Base-by-base conservation (phyloP, 2,888 invertebrate genomes). In the Sarcophaga variegata region DNA sequence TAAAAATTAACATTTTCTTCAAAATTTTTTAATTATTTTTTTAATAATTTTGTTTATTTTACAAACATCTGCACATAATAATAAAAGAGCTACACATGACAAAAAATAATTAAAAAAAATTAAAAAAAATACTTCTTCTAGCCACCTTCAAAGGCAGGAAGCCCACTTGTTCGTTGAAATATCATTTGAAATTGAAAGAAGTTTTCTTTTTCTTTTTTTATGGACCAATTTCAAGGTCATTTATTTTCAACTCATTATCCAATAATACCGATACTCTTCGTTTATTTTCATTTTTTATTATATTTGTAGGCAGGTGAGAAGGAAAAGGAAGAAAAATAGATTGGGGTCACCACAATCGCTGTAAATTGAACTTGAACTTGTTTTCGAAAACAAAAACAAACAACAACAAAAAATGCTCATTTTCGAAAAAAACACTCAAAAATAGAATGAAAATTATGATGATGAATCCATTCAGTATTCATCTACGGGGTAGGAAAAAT, bases 311-410 rank as follows among this genome's bases (percentile, higher is more conserved):
- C 54, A 54, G 54, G 54, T 37, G 14, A 4, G 14, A 54, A 14
- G 0, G 54, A 54, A 54, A 54, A 3, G 2, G 17, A 49, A 14
- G 2, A 14, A 49, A 45, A 49, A 17, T 74, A 17, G 5, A 54
- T 14, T 49, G 49, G 49, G 49, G 49, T 49, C 54, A 12, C 5
- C 12, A 14, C 17, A 3, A 14, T 17, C 3, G 1, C 54, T 78
- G 47, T 64, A 37, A 85, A 85, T 71, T 85, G 81, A 87, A 87
- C 87, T 87, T 87, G 87, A 87, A 87, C 87, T 87, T 84, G 79
- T 72, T 75, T 11, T 14, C n/a, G 14, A 54, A 17, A 54, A 54
- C 54, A 54, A 17, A 54, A 54, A 54, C 54, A 54, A 54, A 37
- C 37, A 37, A 37, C 37, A 37, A 37, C 37, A 8, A 37, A 37